These are phyloP conservation scores for Mormoops blainvillei DNA, from an alignment of 2,113 vertebrate species.

Conservation along the genomic window DNA sequence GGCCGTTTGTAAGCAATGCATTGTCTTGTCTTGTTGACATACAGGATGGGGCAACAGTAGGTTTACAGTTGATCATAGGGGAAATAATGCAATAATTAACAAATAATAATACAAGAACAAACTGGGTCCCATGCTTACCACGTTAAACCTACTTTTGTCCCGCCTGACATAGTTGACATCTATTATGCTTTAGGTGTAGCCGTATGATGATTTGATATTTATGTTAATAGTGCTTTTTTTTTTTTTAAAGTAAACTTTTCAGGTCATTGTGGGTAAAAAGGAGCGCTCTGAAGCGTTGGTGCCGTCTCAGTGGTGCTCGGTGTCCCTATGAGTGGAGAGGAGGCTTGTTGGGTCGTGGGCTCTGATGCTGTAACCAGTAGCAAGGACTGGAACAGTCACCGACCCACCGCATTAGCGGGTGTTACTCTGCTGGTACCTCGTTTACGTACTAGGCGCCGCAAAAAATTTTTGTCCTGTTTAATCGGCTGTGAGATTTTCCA, in stretches of 20 bases:
- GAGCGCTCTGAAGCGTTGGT: too few species aligned
- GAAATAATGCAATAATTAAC: too few species aligned
- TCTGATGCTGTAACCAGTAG: background rate
- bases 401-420: background rate
- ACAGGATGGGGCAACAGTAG: background rate
- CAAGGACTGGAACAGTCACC: background rate
- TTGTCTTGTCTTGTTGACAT: background rate
- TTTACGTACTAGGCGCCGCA: too few species aligned
- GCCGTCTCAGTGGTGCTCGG: too few species aligned
- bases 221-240: too few species aligned
- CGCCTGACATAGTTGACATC: too few species aligned
- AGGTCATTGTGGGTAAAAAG: background rate
- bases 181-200: too few species aligned
- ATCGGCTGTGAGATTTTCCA: background rate
- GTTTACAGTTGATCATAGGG: too few species aligned
- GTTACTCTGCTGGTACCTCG: accelerated
- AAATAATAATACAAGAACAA: too few species aligned
- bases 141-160: too few species aligned
- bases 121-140: too few species aligned
- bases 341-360: too few species aligned
- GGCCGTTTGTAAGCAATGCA: background rate
- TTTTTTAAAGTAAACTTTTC: background rate
- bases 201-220: background rate
- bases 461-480: background rate
- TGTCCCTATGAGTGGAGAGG: background rate